Conservation (phyloP, 1,140 invertebrate species). For the Drosophila sp. region DNA sequence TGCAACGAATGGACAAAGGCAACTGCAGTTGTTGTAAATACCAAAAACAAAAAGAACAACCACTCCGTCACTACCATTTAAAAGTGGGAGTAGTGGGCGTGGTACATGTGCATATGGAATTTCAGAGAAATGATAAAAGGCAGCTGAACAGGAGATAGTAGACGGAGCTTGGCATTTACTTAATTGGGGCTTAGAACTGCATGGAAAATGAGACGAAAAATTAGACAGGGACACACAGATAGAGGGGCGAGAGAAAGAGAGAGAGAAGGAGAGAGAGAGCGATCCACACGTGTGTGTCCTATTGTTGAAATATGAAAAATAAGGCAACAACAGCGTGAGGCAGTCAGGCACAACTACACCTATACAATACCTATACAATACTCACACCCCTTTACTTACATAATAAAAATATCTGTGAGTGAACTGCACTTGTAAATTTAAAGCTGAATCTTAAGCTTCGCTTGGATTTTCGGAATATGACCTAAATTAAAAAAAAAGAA, state of each 20-base stretch:
- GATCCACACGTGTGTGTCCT: constrained; percentile 11
- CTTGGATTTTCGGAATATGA: constrained; percentile 19
- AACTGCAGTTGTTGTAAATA: constrained; percentile 14
- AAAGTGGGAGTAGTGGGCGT: background rate
- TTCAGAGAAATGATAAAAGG: background rate
- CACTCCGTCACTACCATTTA: background rate
- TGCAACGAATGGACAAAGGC: background rate
- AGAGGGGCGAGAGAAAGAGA: background rate
- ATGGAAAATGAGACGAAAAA: background rate
- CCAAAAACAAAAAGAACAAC: background rate
- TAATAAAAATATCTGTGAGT: background rate
- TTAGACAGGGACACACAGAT: background rate
- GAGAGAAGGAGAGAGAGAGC: background rate
- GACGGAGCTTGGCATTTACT: constrained; percentile 62
- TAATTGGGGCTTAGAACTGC: constrained; percentile 71
- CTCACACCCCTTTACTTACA: background rate
- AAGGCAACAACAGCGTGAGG: constrained; percentile 58
- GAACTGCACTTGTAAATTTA: constrained; percentile 1
- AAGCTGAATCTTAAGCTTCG: background rate
- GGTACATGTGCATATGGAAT: constrained; percentile 17
- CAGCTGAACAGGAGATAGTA: constrained; percentile 19
- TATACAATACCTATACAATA: background rate
- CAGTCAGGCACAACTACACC: constrained; percentile 18
- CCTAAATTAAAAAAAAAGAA: constrained; percentile 25
- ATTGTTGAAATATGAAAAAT: constrained; percentile 69